These are phyloP conservation scores for Chaunax sp. DNA, from an alignment of 2,797 vertebrate species.

Conservation along the genomic window DNA sequence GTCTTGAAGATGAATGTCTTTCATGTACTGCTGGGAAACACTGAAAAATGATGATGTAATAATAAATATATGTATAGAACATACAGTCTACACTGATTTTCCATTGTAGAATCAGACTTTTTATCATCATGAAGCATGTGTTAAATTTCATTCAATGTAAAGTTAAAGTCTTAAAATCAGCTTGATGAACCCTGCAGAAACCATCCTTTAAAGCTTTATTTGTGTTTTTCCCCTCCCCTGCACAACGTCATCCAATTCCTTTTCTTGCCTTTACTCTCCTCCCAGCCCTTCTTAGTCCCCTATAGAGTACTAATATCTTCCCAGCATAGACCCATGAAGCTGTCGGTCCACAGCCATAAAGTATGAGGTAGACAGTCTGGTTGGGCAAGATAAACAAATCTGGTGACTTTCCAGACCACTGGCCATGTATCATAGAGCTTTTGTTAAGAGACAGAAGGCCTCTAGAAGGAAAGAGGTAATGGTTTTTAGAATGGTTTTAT, in stretches of 20 bases:
- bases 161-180: too few species aligned
- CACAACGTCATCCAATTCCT: not conserved
- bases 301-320: constrained; percentile 25
- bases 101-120: too few species aligned
- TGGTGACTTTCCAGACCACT: constrained; percentile 44
- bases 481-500: not conserved
- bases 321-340: constrained; percentile 44
- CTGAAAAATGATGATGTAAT: too few species aligned
- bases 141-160: too few species aligned
- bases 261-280: not conserved
- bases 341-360: constrained; percentile 46
- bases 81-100: too few species aligned
- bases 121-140: too few species aligned
- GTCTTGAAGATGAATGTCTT: too few species aligned
- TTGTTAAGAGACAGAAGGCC: constrained; percentile 2
- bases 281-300: not conserved
- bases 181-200: too few species aligned
- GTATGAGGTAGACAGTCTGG: constrained; percentile 55
- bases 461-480: not conserved
- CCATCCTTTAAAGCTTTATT: not conserved
- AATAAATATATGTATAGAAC: too few species aligned
- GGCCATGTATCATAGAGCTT: constrained; percentile 23
- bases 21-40: too few species aligned
- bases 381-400: constrained; percentile 69
- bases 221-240: not conserved